phyloP scores from a whole-genome alignment of 2,113 vertebrate genomes.

The Fulmarus glacialis region DNA sequence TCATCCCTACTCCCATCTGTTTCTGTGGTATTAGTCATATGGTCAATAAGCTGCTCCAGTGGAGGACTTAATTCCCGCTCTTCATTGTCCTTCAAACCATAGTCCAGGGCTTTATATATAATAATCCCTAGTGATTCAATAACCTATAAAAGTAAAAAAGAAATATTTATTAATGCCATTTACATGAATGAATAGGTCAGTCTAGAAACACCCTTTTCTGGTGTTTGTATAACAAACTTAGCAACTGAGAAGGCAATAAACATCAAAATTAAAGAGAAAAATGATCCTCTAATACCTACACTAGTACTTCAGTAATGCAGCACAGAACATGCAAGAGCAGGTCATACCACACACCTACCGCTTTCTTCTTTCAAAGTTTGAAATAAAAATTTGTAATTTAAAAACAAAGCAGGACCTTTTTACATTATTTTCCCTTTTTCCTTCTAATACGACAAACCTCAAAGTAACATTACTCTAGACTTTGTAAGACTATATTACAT shows the following conservation, averaged over 20 bases:
- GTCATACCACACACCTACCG: neutral
- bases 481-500: neutral
- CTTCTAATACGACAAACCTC: neutral
- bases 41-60: conserved; percentile 93
- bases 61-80: conserved; percentile 95
- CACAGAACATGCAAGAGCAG: neutral
- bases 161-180: neutral
- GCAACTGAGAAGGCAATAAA: neutral
- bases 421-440: neutral
- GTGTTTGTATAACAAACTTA: neutral
- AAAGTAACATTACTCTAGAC: neutral
- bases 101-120: conserved; percentile 98
- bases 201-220: neutral
- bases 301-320: neutral
- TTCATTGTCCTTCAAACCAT: conserved; percentile 94
- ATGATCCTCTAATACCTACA: neutral
- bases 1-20: conserved; percentile 87
- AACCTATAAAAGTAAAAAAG: conserved; percentile 72
- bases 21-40: conserved; percentile 90
- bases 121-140: conserved; percentile 96
- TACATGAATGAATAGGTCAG: neutral
- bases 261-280: neutral
- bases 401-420: neutral
- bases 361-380: neutral
- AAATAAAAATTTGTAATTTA: neutral